Evolutionary conservation across 2,113 vertebrate genomes (phyloP), one percentile per base, ranked within the genome.

Genomic region (Nerophis ophidion): DNA sequence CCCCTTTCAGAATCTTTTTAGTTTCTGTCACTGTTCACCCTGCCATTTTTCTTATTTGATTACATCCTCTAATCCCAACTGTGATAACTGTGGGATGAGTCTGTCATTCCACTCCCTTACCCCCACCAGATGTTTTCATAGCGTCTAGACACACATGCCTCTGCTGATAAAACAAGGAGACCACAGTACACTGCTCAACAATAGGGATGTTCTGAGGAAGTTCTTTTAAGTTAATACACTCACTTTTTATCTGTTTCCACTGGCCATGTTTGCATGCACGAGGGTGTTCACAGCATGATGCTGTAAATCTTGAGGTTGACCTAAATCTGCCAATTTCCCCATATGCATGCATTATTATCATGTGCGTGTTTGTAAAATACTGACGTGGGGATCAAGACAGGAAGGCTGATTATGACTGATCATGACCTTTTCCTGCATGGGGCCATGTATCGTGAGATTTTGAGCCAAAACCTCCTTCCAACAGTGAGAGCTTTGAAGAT

Each of bases 141-240:
- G 74, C 16, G 86, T 89, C 88, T 90, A 88, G 88, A 89, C 88
- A 81, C 76, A 74, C 75, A 84, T 70, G 63, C 73, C 66, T 4
- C 49, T 63, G 63, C 72, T 76, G 81, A 79, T 83, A 51, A 81
- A 83, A 85, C 79, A 79, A 69, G 51, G 65, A 76, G 9, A 14
- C 61, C 57, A 48, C 14, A 54, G 55, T 72, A 63, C 52, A 50
- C 71, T 63, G 57, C 64, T 51, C 68, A 64, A 84, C 77, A 82
- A 65, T 79, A 63, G 66, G 68, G 57, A 79, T 48, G 53, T 75
- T 60, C 54, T 74, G 62, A 52, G n/a, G 69, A 58, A 45, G 49
- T 52, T 76, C 60, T 55, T 61, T 72, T 74, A 68, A 75, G 74
- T 66, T 65, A 71, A 70, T 19, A 12, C 42, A 49, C 45, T 60